Base-by-base conservation (phyloP, 2,888 invertebrate species). In the Pherbina coryleti region DNA sequence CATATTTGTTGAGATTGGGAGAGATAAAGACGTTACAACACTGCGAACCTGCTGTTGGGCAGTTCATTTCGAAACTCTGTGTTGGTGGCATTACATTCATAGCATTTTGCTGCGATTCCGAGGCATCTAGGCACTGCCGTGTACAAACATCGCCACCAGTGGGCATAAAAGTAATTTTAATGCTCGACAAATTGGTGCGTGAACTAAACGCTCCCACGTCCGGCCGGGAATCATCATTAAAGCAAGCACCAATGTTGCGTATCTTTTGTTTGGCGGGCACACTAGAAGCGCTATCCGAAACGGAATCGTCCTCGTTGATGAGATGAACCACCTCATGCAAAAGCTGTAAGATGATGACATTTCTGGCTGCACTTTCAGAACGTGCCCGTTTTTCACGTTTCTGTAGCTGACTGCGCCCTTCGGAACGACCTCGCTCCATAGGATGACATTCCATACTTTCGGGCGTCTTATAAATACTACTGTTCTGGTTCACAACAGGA, bases 241-340 rank as follows among this genome's bases (percentile, higher is more conserved):
- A 49, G 31, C 34, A 64, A 7, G 64, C 51, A 31, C 73, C 77
- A 19, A 80, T 77, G 28, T 79, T 78, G 25, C 75, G 77, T 14
- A 78, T 80, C 55, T 77, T 78, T 22, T 31, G 76, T 19, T 76
- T 57, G 7, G 28, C 51, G 25, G 44, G 66, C 11, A 25, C 14
- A 3, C 7, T 17, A 7, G 34, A 28, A 31, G 74, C 9, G 19
- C 19, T 53, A 51, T 25, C 37, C 64, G 72, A 25, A 22, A 19
- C 69, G 19, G 74, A 14, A n/a, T 72, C 66, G 9, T 75, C 75
- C 19, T 81, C 79, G 17, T 77, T 76, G 19, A 82, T 76, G 5
- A 82, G 79, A 67, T 79, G 80, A 1, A 80, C 72, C 2, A 82
- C 77, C 71, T 82, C 72, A 51, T 81, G 78, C 17, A 83, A 19